Percentiles rank a stretch among this genome's conserved stretches.
Conservation (phyloP, 2,888 invertebrate genomes). For the Hemistola chrysoprasaria region DNA sequence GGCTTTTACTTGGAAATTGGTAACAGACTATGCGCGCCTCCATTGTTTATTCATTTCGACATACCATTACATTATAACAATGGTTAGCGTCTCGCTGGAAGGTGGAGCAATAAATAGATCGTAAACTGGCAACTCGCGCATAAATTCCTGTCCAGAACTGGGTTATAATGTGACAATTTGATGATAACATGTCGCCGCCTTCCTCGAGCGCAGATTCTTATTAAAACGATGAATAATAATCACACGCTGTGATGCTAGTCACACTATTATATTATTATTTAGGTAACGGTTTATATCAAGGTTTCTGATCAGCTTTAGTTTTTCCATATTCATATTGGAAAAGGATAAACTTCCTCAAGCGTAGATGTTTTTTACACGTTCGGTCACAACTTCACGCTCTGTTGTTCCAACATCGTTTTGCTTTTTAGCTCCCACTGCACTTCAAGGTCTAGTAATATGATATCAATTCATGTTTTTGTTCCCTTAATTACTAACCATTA, state of each 20-base stretch:
- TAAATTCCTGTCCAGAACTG: conserved; percentile 46
- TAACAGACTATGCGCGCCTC: conserved; percentile 41
- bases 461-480: conserved; percentile 22
- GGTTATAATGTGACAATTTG: conserved; percentile 44
- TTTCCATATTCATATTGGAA: conserved; percentile 40
- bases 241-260: neutral
- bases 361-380: conserved; percentile 17
- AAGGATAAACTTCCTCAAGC: conserved; percentile 24
- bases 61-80: conserved; percentile 48
- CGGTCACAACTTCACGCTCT: conserved; percentile 25
- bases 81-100: conserved; percentile 41
- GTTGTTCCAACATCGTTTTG: conserved; percentile 26
- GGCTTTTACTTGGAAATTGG: conserved; percentile 53
- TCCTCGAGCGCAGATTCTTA: neutral
- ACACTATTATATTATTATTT: no score
- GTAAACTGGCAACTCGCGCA: conserved; percentile 52
- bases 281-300: neutral
- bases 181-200: conserved; percentile 25
- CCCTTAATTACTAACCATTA: conserved; percentile 30
- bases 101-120: conserved; percentile 54
- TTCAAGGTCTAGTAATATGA: conserved; percentile 22
- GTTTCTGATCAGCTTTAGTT: no score
- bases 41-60: conserved; percentile 57
- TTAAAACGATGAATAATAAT: conserved; percentile 14
- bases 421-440: conserved; percentile 25